Percentiles rank a stretch among this genome's conserved stretches.
Evolutionary conservation across 2,113 vertebrate genomes (phyloP).

Genomic region (Corythoichthys intestinalis): DNA sequence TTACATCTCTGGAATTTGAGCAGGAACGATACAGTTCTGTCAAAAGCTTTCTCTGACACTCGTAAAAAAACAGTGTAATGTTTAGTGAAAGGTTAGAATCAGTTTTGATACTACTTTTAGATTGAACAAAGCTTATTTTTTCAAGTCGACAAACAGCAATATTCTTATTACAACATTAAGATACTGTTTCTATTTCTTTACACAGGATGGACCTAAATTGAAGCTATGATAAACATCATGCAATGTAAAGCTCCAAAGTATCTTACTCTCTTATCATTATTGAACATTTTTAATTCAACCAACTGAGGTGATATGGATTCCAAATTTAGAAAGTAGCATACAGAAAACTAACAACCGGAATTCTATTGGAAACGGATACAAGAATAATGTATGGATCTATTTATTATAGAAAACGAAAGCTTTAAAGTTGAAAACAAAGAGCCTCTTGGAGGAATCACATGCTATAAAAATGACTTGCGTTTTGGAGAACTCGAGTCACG

Average conservation of each 20-base stretch:
- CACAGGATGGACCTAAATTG: conserved; percentile 22
- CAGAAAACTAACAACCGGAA: neutral
- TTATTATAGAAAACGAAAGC: neutral
- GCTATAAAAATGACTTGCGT: neutral
- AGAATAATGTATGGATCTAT: neutral
- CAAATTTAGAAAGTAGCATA: neutral
- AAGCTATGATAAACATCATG: conserved; percentile 7
- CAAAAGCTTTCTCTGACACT: neutral
- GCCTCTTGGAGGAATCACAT: neutral
- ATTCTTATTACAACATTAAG: conserved; percentile 41
- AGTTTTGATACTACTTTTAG: neutral
- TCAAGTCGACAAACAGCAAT: conserved; percentile 24
- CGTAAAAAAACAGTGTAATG: conserved; percentile 32
- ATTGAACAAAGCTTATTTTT: neutral
- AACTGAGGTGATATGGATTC: neutral
- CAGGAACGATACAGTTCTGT: neutral
- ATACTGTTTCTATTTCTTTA: conserved; percentile 32
- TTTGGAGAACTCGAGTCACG: neutral
- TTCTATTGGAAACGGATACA: neutral
- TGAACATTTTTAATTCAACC: conserved; percentile 30
- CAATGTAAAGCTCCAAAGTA: conserved; percentile 8
- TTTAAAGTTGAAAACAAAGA: neutral
- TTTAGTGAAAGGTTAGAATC: conserved; percentile 46
- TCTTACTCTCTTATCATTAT: neutral
- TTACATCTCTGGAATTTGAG: conserved; percentile 7